These are phyloP conservation scores for Paraescarpia echinospica DNA, from an alignment of 1,140 invertebrate species.

Conservation along the genomic window DNA sequence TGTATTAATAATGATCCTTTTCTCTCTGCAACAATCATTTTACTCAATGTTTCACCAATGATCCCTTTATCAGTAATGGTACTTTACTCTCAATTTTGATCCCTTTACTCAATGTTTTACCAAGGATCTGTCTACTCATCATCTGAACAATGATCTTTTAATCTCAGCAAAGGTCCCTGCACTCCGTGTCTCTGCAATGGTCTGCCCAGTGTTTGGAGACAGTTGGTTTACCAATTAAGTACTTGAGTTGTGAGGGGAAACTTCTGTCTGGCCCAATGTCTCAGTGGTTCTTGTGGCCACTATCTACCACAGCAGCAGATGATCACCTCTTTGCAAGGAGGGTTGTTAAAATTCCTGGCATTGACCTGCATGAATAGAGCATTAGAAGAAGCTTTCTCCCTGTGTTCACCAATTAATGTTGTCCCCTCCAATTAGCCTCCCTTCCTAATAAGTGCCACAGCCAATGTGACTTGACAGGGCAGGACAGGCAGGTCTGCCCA, in stretches of 20 bases:
- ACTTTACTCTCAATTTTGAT: too few species aligned
- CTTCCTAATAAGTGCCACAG: neutral
- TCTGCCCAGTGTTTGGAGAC: neutral
- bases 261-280: neutral
- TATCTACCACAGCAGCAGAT: neutral
- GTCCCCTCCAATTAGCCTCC: neutral
- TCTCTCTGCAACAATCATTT: neutral
- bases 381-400: neutral
- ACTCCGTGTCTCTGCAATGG: neutral
- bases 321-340: neutral
- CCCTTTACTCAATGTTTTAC: neutral
- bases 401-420: neutral
- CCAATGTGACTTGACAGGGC: neutral
- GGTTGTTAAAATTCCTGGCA: conserved; percentile 5
- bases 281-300: neutral
- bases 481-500: neutral
- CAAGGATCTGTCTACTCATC: neutral
- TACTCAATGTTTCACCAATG: neutral
- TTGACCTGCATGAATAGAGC: neutral
- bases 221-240: neutral
- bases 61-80: too few species aligned
- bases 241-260: neutral
- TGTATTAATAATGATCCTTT: neutral
- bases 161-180: neutral
- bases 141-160: neutral